A percentile compares a stretch with the other conserved stretches of the same genome.
Evolutionary conservation across 2,113 vertebrate genomes (phyloP).

Genomic region (Panthera leo): DNA sequence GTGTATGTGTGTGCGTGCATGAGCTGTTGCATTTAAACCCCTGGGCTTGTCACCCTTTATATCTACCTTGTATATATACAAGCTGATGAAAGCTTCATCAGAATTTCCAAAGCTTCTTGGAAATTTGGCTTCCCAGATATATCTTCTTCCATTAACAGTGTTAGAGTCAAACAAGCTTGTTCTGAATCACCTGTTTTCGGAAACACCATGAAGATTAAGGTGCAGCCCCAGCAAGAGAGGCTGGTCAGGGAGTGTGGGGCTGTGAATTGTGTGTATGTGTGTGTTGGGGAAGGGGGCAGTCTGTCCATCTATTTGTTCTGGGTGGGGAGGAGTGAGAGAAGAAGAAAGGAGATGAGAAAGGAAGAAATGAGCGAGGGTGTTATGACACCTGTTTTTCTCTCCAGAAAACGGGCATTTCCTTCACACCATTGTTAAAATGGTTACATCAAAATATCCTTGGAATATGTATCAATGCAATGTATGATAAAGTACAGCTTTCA

Average conservation of each 20-base stretch:
- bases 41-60: neutral
- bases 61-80: neutral
- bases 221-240: neutral
- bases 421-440: neutral
- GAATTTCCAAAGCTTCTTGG: neutral
- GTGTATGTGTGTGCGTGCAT: fast-evolving
- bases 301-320: neutral
- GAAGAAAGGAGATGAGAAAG: neutral
- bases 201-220: neutral
- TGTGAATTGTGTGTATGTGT: neutral
- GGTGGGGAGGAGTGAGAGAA: neutral
- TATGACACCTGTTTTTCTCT: neutral
- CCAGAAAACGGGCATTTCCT: neutral
- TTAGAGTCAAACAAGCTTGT: neutral
- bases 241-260: neutral
- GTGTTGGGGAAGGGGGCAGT: neutral
- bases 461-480: neutral
- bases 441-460: neutral
- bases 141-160: neutral
- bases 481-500: neutral
- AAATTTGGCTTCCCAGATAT: neutral
- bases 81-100: neutral
- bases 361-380: neutral
- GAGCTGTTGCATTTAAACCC: neutral
- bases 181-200: neutral